Evolutionary conservation across 2,113 vertebrate species (phyloP), one percentile per base, ranked within the genome.

Genomic region (Fregata magnificens): DNA sequence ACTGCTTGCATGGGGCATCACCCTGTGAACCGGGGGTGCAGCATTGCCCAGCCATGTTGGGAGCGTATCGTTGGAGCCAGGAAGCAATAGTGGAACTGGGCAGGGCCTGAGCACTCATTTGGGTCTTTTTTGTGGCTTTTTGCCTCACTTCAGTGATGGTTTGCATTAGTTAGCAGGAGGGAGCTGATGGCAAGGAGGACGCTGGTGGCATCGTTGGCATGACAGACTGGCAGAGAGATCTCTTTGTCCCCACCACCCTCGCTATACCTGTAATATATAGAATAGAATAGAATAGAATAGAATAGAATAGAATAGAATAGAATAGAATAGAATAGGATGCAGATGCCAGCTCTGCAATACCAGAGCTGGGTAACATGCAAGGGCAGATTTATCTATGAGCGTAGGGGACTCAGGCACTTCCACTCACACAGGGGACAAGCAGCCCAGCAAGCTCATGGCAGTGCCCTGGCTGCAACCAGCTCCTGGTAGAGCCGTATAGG

Each of bases 1-100:
- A 28, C n/a, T 0, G 1, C 79, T 61, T 44, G 29, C 56, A 29
- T 3, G 24, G n/a, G 61, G 14, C n/a, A 84, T 3, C 1, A 0
- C 34, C 29, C 65, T 67, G 49, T 0, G 0, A 71, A 29, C 24
- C 0, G 0, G 49, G 82, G 13, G 12, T 52, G 49, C 44, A 78
- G 73, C 58, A 22, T 15, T 14, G 25, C 47, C 45, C 84, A 82
- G 17, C 13, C 2, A 4, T n/a, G 47, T 5, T 47, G n/a, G 61
- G 62, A 53, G n/a, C 10, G 2, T 36, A 36, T 36, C 15, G 3
- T 16, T 2, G 6, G n/a, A 61, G 58, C 58, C 22, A 7, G 22
- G 58, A 61, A 61, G 58, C n/a, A 7, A 24, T 6, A 29, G 26
- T 11, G 38, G 70, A 58, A 44, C 16, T 7, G 25, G 31, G 19